Evolutionary conservation across 2,888 invertebrate species (phyloP).

Genomic region (Rhamnusium bicolor): DNA sequence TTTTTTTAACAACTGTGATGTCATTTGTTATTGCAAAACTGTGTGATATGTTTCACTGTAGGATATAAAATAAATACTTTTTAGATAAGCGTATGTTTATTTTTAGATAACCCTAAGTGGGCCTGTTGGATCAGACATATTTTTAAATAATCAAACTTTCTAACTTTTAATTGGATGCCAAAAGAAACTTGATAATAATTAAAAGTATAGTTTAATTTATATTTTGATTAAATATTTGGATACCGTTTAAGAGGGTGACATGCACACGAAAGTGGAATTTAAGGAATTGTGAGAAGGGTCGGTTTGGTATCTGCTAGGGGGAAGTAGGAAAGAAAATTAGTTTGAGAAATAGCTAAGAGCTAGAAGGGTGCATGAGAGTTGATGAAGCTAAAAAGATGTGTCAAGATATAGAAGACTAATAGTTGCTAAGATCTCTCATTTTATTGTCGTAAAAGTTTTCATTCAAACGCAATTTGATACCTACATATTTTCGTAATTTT

Average conservation of each 20-base stretch:
- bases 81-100: constrained; percentile 3
- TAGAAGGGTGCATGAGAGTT: constrained; percentile 54
- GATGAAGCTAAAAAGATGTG: constrained; percentile 58
- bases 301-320: constrained; percentile 42
- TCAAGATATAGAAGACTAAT: constrained; percentile 59
- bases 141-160: neutral
- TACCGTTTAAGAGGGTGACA: constrained; percentile 45
- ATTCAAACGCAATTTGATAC: constrained; percentile 46
- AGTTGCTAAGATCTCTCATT: constrained; percentile 54
- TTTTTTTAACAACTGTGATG: too few species aligned
- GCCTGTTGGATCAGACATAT: neutral
- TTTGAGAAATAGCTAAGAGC: constrained; percentile 58
- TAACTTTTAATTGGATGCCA: neutral
- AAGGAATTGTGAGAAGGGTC: constrained; percentile 47
- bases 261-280: constrained; percentile 45
- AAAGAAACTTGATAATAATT: constrained; percentile 35
- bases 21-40: too few species aligned
- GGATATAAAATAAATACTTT: neutral
- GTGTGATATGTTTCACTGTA: too few species aligned
- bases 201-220: constrained; percentile 48
- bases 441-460: constrained; percentile 53
- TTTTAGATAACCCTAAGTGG: neutral
- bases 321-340: constrained; percentile 53
- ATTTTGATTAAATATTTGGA: constrained; percentile 49
- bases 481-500: constrained; percentile 27